Evolutionary conservation across 92 coral and sea anemone genomes (phyloP).

Genomic region (Chrysogorgia sp.): DNA sequence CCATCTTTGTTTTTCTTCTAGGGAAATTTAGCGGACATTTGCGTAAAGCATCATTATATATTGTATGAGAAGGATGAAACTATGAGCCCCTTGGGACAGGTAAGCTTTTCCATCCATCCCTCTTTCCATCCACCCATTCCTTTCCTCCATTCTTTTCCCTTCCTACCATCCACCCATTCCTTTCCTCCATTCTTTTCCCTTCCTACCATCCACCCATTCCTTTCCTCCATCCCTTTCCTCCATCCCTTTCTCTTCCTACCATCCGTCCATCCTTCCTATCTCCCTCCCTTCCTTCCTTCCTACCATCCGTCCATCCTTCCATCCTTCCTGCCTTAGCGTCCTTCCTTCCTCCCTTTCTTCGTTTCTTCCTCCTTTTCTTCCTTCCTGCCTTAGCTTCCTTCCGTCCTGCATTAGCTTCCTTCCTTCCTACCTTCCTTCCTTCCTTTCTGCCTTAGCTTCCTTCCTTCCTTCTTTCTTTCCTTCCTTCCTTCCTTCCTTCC

Average conservation of each 20-base stretch:
- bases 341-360: no score
- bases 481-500: no score
- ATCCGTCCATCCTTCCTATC: background rate
- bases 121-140: background rate
- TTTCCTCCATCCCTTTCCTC: background rate
- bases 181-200: background rate
- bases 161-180: background rate
- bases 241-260: background rate
- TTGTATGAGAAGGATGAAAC: slow-evolving; percentile 76
- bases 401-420: no score
- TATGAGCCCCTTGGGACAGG: slow-evolving; percentile 90
- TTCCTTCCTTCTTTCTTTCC: no score
- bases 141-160: background rate
- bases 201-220: background rate
- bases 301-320: background rate
- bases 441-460: no score
- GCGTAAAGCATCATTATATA: slow-evolving; percentile 76
- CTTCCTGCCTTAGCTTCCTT: no score
- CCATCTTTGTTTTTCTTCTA: slow-evolving; percentile 39
- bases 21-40: slow-evolving; percentile 72
- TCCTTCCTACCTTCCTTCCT: no score
- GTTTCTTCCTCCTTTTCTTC: no score
- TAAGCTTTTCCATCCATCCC: slow-evolving; percentile 4
- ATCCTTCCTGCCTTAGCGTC: no score
- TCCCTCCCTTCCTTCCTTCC: background rate